A percentile compares a stretch with the other conserved stretches of the same genome.
Evolutionary conservation across 2,113 vertebrate genomes (phyloP).

Genomic region (Nothocercus julius): DNA sequence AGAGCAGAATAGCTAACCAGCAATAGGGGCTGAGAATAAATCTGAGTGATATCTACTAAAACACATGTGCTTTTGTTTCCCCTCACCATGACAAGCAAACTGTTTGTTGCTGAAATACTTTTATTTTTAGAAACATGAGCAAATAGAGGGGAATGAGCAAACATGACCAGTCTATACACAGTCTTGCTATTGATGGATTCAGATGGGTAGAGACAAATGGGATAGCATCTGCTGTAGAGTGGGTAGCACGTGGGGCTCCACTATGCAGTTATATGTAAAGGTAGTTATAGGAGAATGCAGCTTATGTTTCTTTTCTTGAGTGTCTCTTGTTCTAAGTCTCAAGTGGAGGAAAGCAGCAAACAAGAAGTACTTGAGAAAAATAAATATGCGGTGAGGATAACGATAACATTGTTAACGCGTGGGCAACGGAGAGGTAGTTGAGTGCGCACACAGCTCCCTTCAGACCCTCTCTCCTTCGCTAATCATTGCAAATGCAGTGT

Average conservation of each 20-base stretch:
- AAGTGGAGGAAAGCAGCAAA: background rate
- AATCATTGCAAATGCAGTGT: background rate
- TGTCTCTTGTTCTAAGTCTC: background rate
- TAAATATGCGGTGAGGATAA: background rate
- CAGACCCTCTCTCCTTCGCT: background rate
- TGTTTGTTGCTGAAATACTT: background rate
- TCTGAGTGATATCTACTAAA: slow-evolving; percentile 8
- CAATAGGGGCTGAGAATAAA: background rate
- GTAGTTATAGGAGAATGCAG: background rate
- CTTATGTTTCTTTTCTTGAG: background rate
- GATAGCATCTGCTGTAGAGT: background rate
- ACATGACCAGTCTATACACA: background rate
- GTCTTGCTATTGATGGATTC: background rate
- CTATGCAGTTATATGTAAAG: background rate
- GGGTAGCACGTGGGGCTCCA: background rate
- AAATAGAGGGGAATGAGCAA: background rate
- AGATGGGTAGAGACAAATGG: background rate
- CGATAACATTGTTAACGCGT: background rate
- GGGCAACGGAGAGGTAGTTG: background rate
- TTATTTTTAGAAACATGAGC: background rate
- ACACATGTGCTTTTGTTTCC: background rate
- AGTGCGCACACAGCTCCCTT: too few relatives aligned
- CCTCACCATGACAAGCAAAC: background rate
- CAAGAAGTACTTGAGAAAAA: too few relatives aligned
- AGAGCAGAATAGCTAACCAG: slow-evolving; percentile 23